Percentiles rank a stretch among this genome's conserved stretches.
phyloP scores from a whole-genome alignment of 2,888 invertebrate species.

The Octonoba sinensis region DNA sequence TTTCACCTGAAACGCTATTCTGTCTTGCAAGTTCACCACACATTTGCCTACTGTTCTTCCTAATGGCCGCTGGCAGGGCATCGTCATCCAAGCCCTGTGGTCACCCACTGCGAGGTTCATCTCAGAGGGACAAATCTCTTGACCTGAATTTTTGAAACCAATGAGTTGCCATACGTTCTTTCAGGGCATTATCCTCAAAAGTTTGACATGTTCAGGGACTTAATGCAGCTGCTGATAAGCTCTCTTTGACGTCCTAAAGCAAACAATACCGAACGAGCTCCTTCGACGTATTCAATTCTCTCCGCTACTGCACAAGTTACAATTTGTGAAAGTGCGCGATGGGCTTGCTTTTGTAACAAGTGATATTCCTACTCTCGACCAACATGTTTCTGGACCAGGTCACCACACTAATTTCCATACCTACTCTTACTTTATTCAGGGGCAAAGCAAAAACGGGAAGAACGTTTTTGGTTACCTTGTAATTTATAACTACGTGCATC shows the following conservation, averaged over 20 bases:
- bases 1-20: not conserved
- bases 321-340: not conserved
- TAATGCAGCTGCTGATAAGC: no score
- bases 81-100: no score
- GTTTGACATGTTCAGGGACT: no score
- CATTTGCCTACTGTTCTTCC: not conserved
- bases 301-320: not conserved
- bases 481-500: no score
- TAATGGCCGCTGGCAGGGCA: not conserved
- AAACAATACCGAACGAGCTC: not conserved
- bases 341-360: not conserved
- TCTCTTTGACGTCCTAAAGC: not conserved
- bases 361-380: not conserved
- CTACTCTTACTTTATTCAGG: no score
- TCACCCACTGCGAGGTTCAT: not conserved
- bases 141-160: not conserved
- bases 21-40: slow-evolving; percentile 1
- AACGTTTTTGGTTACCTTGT: no score
- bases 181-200: not conserved
- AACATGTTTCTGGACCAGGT: no score
- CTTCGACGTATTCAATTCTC: not conserved
- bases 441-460: no score
- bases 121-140: not conserved
- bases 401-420: no score
- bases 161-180: not conserved